Evolutionary conservation across 2,113 vertebrate species (phyloP), one percentile per base, ranked within the genome.

Genomic region (Oncorhynchus mykiss): DNA sequence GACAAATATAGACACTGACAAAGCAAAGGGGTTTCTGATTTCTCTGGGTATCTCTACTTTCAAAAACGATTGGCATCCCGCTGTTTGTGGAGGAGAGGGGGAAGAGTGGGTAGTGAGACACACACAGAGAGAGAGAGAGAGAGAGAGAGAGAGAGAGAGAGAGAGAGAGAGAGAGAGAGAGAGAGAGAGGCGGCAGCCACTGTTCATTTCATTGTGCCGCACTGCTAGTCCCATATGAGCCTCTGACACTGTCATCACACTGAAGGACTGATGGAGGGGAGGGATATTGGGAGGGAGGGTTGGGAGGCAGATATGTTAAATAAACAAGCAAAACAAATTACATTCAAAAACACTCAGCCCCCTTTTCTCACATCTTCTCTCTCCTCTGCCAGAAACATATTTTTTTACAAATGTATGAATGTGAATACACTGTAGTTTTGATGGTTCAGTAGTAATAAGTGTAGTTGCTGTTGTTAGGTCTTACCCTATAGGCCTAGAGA

Each of bases 401-500:
- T 45, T 45, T 27, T 45, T 1, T 11, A 45, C 39, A 45, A 45
- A 11, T 45, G 39, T 45, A 54, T 54, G 39, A 66, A 20, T 70
- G 18, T 71, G 34, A 69, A 49, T 54, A 62, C 13, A 67, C 24
- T 67, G 22, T 8, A 67, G 22, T 11, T 29, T 31, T 29, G 11
- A 29, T 67, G 22, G n/a, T 9, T 9, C 65, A 11, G 2, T 45
- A 12, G 39, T 67, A 14, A 64, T 29, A 27, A 18, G 65, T 45
- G 39, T 45, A 9, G 39, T 27, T 29, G 65, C 7, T 24, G 39
- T 71, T 31, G 48, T 16, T 48, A 69, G 31, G 73, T 89, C 95
- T 94, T 87, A 99, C 98, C 97, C 97, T 90, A 99, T 98, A 79
- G 97, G 97, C 88, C 98, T 94, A 57, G 98, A 99, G 91, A 99